These are phyloP conservation scores for Pocillopora grandis DNA, from an alignment of 92 coral and sea anemone species.

Conservation along the genomic window DNA sequence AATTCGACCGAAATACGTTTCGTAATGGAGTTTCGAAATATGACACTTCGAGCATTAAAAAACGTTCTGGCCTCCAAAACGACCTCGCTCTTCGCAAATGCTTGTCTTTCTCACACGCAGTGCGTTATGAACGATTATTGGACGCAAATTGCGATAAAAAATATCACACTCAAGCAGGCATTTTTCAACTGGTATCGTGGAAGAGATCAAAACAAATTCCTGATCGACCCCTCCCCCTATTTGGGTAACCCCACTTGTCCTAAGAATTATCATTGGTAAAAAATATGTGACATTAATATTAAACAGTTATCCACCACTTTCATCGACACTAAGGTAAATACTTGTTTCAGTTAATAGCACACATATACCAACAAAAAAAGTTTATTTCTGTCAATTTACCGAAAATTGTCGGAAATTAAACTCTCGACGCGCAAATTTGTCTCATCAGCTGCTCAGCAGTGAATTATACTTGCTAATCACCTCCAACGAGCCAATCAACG, in stretches of 20 bases:
- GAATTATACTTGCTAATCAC: no score
- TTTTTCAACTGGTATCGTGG: constrained; percentile 32
- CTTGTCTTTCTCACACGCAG: constrained; percentile 37
- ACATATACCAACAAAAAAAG: no score
- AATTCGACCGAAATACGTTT: background rate
- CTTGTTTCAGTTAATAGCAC: no score
- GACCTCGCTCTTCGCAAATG: constrained; percentile 26
- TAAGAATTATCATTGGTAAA: background rate
- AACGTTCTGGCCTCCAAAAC: background rate
- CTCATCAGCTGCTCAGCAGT: no score
- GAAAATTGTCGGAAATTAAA: no score
- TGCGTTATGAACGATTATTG: constrained; percentile 19
- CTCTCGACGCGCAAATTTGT: no score
- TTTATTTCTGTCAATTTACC: no score
- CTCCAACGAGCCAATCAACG: no score
- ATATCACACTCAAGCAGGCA: constrained; percentile 21
- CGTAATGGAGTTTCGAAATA: constrained; percentile 24
- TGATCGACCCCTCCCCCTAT: constrained; percentile 31
- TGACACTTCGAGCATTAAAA: constrained; percentile 22
- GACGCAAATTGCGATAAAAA: constrained; percentile 20
- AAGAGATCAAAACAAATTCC: background rate
- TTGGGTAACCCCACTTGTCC: constrained; percentile 36
- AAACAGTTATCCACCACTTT: no score
- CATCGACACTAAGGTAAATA: no score
- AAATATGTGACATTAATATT: background rate